phyloP scores from a whole-genome alignment of 1,140 invertebrate species.

The Drosophila miranda region DNA sequence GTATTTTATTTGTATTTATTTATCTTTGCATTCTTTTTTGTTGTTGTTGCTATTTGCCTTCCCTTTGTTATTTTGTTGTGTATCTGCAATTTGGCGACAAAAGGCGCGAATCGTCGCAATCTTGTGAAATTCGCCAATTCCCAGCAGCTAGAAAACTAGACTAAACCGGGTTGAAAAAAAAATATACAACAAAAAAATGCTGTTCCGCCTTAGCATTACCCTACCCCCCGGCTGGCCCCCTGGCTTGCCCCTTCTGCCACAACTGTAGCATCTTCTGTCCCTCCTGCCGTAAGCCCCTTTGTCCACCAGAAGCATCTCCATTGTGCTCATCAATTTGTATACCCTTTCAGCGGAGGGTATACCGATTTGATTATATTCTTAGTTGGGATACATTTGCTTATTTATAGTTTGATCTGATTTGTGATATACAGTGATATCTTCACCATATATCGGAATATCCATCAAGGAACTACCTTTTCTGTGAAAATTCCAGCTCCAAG shows the following conservation, averaged over 20 bases:
- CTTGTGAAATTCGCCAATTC: constrained; percentile 67
- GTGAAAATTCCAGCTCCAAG: too few species aligned
- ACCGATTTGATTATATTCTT: too few species aligned
- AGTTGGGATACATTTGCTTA: too few species aligned
- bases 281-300: not conserved
- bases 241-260: not conserved
- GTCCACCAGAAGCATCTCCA: constrained; percentile 6
- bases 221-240: not conserved
- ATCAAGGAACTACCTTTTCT: too few species aligned
- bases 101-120: constrained; percentile 50
- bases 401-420: too few species aligned
- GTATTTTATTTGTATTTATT: constrained; percentile 4
- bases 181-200: constrained; percentile 22
- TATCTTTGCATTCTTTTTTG: constrained; percentile 4
- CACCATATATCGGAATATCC: too few species aligned
- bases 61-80: constrained; percentile 9
- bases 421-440: too few species aligned
- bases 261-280: not conserved
- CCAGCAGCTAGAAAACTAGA: constrained; percentile 51
- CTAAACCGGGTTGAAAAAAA: constrained; percentile 28
- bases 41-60: constrained; percentile 8
- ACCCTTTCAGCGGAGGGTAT: too few species aligned
- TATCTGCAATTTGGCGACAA: constrained; percentile 50
- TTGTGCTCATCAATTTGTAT: constrained; percentile 28
- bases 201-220: constrained; percentile 3